Percentiles rank a stretch among this genome's conserved stretches.
These are phyloP conservation scores for Oligia latruncula DNA, from an alignment of 2,888 invertebrate species.

Conservation along the genomic window DNA sequence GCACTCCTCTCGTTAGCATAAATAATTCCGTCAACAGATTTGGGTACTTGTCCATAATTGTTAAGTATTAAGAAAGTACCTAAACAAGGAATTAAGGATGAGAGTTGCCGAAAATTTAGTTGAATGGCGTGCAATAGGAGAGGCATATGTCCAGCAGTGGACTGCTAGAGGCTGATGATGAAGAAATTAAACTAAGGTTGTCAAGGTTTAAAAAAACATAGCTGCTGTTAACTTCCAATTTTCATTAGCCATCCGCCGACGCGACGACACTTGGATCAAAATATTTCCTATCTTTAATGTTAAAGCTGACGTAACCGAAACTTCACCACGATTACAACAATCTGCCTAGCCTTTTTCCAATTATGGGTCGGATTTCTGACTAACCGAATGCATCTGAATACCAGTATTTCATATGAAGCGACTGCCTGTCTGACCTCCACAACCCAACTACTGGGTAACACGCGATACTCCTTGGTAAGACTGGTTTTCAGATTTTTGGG, in stretches of 20 bases:
- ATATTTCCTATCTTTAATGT: neutral
- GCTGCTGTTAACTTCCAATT: too few species aligned
- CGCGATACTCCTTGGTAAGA: neutral
- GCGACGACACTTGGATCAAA: too few species aligned
- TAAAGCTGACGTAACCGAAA: neutral
- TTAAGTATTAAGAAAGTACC: conserved; percentile 48
- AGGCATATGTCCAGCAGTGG: neutral
- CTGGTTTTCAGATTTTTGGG: neutral
- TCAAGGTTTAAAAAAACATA: neutral
- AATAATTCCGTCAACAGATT: conserved; percentile 76
- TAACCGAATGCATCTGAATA: neutral
- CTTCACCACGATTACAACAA: neutral
- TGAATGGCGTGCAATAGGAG: neutral
- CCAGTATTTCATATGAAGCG: neutral
- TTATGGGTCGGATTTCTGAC: neutral
- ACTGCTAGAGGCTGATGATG: neutral
- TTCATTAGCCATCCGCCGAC: too few species aligned
- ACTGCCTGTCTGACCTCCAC: neutral
- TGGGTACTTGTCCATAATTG: conserved; percentile 54
- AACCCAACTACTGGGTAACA: neutral
- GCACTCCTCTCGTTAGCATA: conserved; percentile 74
- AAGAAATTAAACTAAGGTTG: neutral
- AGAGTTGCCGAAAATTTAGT: neutral
- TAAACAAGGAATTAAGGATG: too few species aligned
- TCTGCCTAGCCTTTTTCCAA: neutral